Evolutionary conservation across 2,888 invertebrate genomes (phyloP), one percentile per base, ranked within the genome.

Genomic region (Trissolcus brochymenae): DNA sequence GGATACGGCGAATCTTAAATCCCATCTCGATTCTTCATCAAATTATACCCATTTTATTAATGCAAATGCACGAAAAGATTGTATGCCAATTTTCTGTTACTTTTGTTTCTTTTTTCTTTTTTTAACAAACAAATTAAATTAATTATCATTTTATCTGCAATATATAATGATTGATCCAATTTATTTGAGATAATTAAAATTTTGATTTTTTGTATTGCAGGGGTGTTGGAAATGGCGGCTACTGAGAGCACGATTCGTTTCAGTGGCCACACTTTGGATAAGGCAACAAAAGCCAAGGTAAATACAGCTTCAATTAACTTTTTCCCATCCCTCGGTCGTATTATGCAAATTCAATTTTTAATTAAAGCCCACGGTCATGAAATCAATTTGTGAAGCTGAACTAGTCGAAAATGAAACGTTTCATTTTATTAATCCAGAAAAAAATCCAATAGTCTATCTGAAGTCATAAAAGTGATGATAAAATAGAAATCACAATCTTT

Each of bases 181-280:
- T 55, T 55, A 55, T 16, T 46, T n/a, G 16, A 46, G 1, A 16
- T 16, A 46, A n/a, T 7, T 46, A 1, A 46, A 54, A 13, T 13
- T 40, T 9, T 40, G 53, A 40, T 50, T 16, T 59, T 60, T 61
- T 81, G n/a, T 78, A 82, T 90, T 91, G 51, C 91, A 94, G 94
- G 94, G 92, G 94, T 94, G 92, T 91, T 94, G 93, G 94, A 94
- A 90, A 95, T 95, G 94, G 94, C 94, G 90, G 94, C 94, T 88
- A 93, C 94, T 89, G 94, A 95, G 90, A 94, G 93, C 87, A 92
- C 93, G 87, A 95, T 97, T 90, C 95, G 96, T 91, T 97, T 98
- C 92, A 97, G 96, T 92, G 97, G 96, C 88, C 97, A 98, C 91
- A 98, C 98, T 87, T 92, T 96, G 90, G 98, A 99, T 92, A 99